Conservation (phyloP, 2,797 vertebrate species). For the Gymnoscopelus microlampas region DNA sequence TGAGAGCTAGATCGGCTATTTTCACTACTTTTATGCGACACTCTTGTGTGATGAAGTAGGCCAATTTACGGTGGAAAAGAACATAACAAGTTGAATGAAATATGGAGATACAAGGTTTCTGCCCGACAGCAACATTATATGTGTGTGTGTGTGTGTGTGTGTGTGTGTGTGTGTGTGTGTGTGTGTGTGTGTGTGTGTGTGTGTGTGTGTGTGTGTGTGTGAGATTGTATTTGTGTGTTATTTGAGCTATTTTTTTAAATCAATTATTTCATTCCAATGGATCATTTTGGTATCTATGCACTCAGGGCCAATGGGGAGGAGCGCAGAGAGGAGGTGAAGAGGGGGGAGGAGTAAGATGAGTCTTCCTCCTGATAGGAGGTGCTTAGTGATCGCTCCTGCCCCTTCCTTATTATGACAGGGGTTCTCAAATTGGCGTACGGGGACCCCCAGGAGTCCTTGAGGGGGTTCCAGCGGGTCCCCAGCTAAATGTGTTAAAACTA, state of each 20-base stretch:
- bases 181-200: not conserved
- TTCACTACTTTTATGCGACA: too few relatives aligned
- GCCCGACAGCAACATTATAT: not conserved
- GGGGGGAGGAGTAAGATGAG: constrained; percentile 34
- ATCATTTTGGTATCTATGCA: too few relatives aligned
- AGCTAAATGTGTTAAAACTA: too few relatives aligned
- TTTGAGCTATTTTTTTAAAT: not conserved
- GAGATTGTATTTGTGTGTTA: not conserved
- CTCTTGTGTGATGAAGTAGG: too few relatives aligned
- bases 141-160: not conserved
- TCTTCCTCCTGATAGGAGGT: constrained; percentile 35
- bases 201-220: constrained; percentile 4
- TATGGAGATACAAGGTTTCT: too few relatives aligned
- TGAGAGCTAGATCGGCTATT: too few relatives aligned
- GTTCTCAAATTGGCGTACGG: too few relatives aligned
- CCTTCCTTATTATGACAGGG: not conserved
- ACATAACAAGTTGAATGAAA: too few relatives aligned
- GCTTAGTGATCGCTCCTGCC: constrained; percentile 11
- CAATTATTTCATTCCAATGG: too few relatives aligned
- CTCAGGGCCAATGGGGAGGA: not conserved
- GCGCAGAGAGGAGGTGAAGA: not conserved
- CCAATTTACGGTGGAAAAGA: too few relatives aligned
- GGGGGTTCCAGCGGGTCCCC: too few relatives aligned
- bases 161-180: constrained; percentile 12
- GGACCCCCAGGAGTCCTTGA: too few relatives aligned